Base-by-base conservation (phyloP, 2,888 invertebrate genomes). In the Malachius bipustulatus region DNA sequence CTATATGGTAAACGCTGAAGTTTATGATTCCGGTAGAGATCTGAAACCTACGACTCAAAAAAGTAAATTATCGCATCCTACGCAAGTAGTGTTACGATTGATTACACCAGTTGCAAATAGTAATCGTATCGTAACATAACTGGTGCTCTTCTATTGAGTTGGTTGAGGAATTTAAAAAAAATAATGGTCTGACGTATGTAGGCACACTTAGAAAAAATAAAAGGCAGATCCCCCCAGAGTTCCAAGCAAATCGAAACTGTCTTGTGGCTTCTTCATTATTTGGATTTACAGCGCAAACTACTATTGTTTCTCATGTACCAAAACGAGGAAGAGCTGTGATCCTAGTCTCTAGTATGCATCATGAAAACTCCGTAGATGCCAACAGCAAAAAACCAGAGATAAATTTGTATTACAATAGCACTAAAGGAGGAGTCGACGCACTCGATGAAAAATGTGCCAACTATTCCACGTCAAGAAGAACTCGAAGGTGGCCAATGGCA, bases 91-190 rank as follows among this genome's bases (percentile, higher is more conserved):
- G 16, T 26, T 15, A 19, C 28, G 43, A 37, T 32, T 44, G 27
- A 10, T 37, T 11, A n/a, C 26, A 26, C 42, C 39, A 4, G 36
- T 45, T 24, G 24, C 34, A 34, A 35, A 37, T 14, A 35, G 46
- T 14, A 46, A 42, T 2, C 33, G 47, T 16, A 52, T 49, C 32
- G 35, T 53, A 4, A 50, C 48, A 2, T 32, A 50, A 50, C 36
- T 51, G 47, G 47, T 51, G 34, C 42, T 27, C 42, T 2, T 39
- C 35, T 32, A 12, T 4, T 19, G 15, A 8, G 10, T 26, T 43
- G 2, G 14, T 35, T 4, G 6, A n/a, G 2, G 13, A 34, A 14
- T 13, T 44, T 9, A 32, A 36, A 15, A 19, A 31, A n/a, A 30
- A 36, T n/a, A 31, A 42, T 19, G 35, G 35, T 30, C 15, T 40